Conservation (phyloP, 1,140 invertebrate species). For the Drosophila biarmipes region DNA sequence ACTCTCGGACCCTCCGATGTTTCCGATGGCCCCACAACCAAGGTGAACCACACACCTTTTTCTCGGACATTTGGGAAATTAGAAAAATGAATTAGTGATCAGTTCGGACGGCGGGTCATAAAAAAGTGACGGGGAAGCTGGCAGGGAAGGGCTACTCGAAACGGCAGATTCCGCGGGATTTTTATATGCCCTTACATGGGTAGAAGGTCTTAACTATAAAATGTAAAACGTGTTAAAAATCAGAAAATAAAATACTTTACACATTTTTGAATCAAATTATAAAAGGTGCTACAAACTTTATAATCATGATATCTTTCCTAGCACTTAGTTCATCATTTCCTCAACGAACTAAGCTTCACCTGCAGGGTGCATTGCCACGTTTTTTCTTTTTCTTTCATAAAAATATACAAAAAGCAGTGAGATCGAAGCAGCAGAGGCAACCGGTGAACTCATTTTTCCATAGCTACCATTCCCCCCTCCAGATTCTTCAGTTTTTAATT, state of each 20-base stretch:
- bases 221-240: too few relatives aligned
- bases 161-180: not conserved
- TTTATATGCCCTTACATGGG: too few relatives aligned
- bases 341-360: not conserved
- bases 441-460: conserved; percentile 58
- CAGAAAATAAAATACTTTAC: too few relatives aligned
- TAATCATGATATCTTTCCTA: too few relatives aligned
- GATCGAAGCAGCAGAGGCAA: conserved; percentile 24
- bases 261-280: not conserved
- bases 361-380: conserved; percentile 47
- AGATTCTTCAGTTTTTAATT: conserved; percentile 48
- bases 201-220: too few relatives aligned
- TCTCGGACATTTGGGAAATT: conserved; percentile 72
- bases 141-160: not conserved
- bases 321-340: not conserved
- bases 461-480: conserved; percentile 13
- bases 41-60: conserved; percentile 36
- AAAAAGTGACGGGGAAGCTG: conserved; percentile 14
- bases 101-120: conserved; percentile 17
- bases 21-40: conserved; percentile 8
- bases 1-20: conserved; percentile 23
- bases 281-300: too few relatives aligned
- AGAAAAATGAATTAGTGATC: conserved; percentile 76
- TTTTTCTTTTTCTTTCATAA: conserved; percentile 67
- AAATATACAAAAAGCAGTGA: conserved; percentile 29